Evolutionary conservation across 2,888 invertebrate genomes (phyloP), one percentile per base, ranked within the genome.

Genomic region (Steromphala cineraria): DNA sequence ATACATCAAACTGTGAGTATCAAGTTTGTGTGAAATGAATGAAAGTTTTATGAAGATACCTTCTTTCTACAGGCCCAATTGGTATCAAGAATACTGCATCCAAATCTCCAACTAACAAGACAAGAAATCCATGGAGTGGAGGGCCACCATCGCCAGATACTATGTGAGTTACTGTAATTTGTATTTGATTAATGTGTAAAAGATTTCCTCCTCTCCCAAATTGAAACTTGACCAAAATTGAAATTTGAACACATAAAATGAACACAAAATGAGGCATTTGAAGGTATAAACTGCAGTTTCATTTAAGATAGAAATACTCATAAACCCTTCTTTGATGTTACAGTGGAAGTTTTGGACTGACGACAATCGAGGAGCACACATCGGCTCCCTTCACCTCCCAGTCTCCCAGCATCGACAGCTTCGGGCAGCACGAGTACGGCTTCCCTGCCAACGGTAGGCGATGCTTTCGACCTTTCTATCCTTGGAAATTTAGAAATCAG

Each of bases 311-410:
- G n/a, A n/a, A n/a, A n/a, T n/a, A n/a, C n/a, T n/a, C n/a, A n/a
- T n/a, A n/a, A n/a, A n/a, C n/a, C n/a, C n/a, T n/a, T n/a, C n/a
- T n/a, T n/a, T n/a, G n/a, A 46, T 71, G 36, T 71, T 71, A 67
- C 78, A 81, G 79, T 40, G 71, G 71, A 31, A 71, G 71, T n/a
- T 89, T 89, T 85, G 89, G 91, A 28, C 87, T 90, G 28, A 89
- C 89, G 81, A 87, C 90, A 0, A 89, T 90, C 31, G 86, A 88
- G 71, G 90, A 91, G 77, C 82, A 83, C 28, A 85, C 84, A 24
- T 77, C 85, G 19, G 81, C 87, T n/a, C 84, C 84, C 40, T 83
- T 55, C 80, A 75, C 78, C 53, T 85, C 83, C 84, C 84, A 53
- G 82, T 81, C 81, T 78, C 28, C 83, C 53, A 82, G 82, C 56